A percentile compares a stretch with the other conserved stretches of the same genome.
Conservation (phyloP, 1,140 invertebrate species). For the Panagrolaimus sp. region DNA sequence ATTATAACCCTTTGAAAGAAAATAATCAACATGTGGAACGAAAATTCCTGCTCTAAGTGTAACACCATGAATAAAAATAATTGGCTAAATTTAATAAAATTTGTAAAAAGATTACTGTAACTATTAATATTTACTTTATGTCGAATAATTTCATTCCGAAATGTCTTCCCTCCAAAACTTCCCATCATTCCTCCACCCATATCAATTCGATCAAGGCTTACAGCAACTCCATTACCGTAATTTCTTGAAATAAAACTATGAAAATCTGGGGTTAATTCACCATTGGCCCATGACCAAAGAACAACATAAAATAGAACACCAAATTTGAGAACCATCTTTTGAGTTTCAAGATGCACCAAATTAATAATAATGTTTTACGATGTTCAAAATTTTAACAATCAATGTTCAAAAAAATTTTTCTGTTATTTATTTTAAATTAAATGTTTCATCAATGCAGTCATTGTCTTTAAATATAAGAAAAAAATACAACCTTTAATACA, state of each 20-base stretch:
- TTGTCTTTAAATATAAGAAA: too few species aligned
- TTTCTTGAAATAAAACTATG: constrained; percentile 5
- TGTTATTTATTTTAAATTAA: too few species aligned
- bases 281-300: neutral
- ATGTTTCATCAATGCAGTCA: too few species aligned
- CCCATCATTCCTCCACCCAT: constrained; percentile 11
- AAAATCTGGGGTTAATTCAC: constrained; percentile 7
- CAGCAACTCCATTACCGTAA: neutral
- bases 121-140: neutral
- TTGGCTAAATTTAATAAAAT: constrained; percentile 27
- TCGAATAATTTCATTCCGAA: neutral
- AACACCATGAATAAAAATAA: constrained; percentile 33
- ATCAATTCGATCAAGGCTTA: constrained; percentile 1
- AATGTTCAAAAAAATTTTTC: too few species aligned
- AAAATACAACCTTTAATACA: too few species aligned
- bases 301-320: too few species aligned
- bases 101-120: neutral
- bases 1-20: constrained; percentile 31
- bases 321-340: too few species aligned
- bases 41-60: constrained; percentile 29
- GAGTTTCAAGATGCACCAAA: too few species aligned
- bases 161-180: constrained; percentile 10
- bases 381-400: too few species aligned
- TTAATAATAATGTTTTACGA: too few species aligned
- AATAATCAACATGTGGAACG: constrained; percentile 21